Percentiles rank a stretch among this genome's conserved stretches.
Conservation (phyloP, 35 echinoderm and acorn worm genomes). For the Holothuria glaberrima region DNA sequence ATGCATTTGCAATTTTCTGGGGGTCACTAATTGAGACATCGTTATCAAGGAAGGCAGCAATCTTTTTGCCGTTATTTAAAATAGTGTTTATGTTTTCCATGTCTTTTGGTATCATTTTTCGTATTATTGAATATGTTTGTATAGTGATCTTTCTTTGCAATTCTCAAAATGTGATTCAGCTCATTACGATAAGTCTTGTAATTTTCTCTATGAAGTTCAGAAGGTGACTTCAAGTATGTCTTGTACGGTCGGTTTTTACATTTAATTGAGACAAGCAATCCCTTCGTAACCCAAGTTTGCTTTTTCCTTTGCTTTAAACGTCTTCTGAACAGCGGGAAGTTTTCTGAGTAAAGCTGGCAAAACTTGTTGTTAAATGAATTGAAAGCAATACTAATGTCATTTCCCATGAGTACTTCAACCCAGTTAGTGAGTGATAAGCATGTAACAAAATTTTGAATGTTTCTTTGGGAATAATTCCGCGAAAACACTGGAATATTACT, state of each 20-base stretch:
- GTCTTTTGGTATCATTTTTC: background rate
- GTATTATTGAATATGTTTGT: background rate
- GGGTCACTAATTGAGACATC: background rate
- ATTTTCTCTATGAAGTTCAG: background rate
- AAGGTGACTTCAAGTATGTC: background rate
- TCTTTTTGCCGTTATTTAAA: background rate
- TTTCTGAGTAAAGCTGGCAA: background rate
- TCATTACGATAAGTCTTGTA: background rate
- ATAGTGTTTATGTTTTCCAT: background rate
- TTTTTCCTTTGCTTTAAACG: background rate
- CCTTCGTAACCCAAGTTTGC: background rate
- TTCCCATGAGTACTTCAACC: background rate
- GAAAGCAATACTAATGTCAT: background rate
- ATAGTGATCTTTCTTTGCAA: background rate
- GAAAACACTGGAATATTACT: background rate
- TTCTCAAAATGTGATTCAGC: background rate
- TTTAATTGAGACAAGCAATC: no score
- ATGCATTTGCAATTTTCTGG: background rate
- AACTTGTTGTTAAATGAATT: background rate
- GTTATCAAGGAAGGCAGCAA: background rate
- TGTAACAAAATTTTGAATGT: background rate
- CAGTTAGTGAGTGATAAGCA: background rate
- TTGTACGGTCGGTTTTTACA: background rate
- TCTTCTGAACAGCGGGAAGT: background rate
- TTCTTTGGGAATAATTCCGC: background rate